phyloP scores from a whole-genome alignment of 2,113 vertebrate genomes.

The Alectura lathami region DNA sequence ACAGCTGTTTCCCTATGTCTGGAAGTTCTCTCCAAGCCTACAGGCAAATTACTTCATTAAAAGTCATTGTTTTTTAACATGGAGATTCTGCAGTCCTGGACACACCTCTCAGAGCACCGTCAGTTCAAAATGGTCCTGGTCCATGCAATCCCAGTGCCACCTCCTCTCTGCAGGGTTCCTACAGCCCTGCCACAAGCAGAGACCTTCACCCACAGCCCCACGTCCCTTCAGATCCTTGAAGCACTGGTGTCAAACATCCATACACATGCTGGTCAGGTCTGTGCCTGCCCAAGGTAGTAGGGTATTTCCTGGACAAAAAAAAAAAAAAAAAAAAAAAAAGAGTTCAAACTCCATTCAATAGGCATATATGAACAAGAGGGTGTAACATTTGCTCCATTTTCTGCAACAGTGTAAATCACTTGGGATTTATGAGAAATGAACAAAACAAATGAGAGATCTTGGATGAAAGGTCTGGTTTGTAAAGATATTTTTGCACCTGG shows the following conservation, averaged over 20 bases:
- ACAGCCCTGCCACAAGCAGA: not conserved
- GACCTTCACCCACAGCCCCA: not conserved
- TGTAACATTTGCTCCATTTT: not conserved
- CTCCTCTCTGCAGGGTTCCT: not conserved
- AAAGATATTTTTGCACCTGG: not conserved
- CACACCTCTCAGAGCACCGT: not conserved
- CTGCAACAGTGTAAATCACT: not conserved
- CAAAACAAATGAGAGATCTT: not conserved
- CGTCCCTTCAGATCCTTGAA: not conserved
- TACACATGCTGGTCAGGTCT: not conserved
- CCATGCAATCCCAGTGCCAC: not conserved
- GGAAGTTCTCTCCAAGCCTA: not conserved
- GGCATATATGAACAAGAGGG: not conserved
- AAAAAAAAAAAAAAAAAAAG: not conserved
- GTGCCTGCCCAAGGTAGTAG: constrained; percentile 15
- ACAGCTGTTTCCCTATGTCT: not conserved
- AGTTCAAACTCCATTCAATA: not conserved
- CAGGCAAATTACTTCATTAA: not conserved
- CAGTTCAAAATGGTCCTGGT: not conserved
- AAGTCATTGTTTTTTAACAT: not conserved
- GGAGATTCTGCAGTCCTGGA: not conserved
- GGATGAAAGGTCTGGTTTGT: not conserved
- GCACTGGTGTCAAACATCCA: not conserved
- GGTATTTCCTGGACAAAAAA: constrained; percentile 15
- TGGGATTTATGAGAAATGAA: not conserved